Base-by-base conservation (phyloP, 2,888 invertebrate species). In the Eudemis profundana region DNA sequence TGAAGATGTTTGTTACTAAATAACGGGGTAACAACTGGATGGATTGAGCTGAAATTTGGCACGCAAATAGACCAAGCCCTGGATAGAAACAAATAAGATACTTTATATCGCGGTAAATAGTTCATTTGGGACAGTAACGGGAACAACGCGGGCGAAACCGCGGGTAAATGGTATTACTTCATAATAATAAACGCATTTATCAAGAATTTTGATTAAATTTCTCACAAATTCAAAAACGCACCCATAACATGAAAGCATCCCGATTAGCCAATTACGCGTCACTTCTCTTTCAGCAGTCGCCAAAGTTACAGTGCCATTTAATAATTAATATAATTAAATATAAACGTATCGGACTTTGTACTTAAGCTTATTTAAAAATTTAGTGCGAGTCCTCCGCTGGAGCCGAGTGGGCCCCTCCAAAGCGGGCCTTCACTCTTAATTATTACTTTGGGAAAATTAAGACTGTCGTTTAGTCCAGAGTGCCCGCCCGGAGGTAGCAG, bases 371-470 rank as follows among this genome's bases (percentile, higher is more conserved):
- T 86, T 92, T 91, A 92, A 91, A 92, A 90, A 92, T 91, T 89
- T 88, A 90, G 79, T 86, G 76, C 74, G 83, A 78, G 84, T 82
- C 79, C 79, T 80, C 79, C 76, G 77, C 72, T 77, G 78, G 78
- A 79, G 83, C 84, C 83, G 82, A 77, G 78, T 77, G 42, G 82
- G 82, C 82, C 87, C 85, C 86, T 84, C n/a, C n/a, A n/a, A n/a
- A 80, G 82, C 83, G 56, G 60, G 33, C 85, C 86, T 92, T 92
- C 92, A 89, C 89, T 92, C 91, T 91, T 92, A 92, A 93, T 93
- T 92, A 93, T 92, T 92, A 92, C 93, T 92, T 92, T 90, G 90
- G 89, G 86, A 90, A 90, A 92, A 93, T 92, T 92, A 93, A 92
- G 92, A 90, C 84, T 90, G 92, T 91, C 92, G 92, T 88, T 92